Evolutionary conservation across 2,888 invertebrate species (phyloP).

Genomic region (Drosophila mercatorum): DNA sequence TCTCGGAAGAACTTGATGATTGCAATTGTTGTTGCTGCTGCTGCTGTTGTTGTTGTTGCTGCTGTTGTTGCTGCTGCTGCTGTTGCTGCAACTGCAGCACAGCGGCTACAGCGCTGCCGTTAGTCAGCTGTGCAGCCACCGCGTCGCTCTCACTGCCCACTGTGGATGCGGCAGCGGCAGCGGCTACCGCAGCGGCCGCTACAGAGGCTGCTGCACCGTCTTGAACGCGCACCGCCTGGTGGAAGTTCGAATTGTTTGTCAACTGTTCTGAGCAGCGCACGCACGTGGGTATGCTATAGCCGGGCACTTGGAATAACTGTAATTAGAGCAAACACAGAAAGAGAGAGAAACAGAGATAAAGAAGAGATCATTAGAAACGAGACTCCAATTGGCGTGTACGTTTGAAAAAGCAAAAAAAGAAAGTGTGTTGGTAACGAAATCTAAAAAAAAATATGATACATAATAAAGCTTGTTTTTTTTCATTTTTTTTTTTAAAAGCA

Average conservation of each 20-base stretch:
- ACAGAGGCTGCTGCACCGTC: slow-evolving; percentile 67
- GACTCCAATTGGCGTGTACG: slow-evolving; percentile 29
- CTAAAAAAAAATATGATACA: slow-evolving; percentile 26
- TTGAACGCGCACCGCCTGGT: slow-evolving; percentile 81
- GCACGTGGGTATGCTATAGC: slow-evolving; percentile 85
- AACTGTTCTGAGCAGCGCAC: slow-evolving; percentile 85
- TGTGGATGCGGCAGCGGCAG: slow-evolving; percentile 64
- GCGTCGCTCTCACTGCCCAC: slow-evolving; percentile 62
- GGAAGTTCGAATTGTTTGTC: slow-evolving; percentile 83
- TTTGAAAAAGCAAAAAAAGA: slow-evolving; percentile 30
- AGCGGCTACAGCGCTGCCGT: slow-evolving; percentile 65
- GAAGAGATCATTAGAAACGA: slow-evolving; percentile 41
- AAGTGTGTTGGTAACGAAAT: slow-evolving; percentile 41
- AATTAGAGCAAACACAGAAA: slow-evolving; percentile 28
- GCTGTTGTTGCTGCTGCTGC: slow-evolving; percentile 28
- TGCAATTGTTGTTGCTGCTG: slow-evolving; percentile 76
- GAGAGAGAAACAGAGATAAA: background rate
- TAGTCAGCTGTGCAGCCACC: slow-evolving; percentile 68
- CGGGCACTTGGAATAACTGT: slow-evolving; percentile 85
- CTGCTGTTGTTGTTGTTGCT: slow-evolving; percentile 33
- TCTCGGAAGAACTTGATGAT: slow-evolving; percentile 83
- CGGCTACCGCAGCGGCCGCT: slow-evolving; percentile 71
- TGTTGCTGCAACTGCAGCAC: slow-evolving; percentile 66
- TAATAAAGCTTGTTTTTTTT: slow-evolving; percentile 41
- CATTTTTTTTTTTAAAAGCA: slow-evolving; percentile 24